phyloP scores from a whole-genome alignment of 2,888 invertebrate species.

The Euspilapteryx auroguttella region DNA sequence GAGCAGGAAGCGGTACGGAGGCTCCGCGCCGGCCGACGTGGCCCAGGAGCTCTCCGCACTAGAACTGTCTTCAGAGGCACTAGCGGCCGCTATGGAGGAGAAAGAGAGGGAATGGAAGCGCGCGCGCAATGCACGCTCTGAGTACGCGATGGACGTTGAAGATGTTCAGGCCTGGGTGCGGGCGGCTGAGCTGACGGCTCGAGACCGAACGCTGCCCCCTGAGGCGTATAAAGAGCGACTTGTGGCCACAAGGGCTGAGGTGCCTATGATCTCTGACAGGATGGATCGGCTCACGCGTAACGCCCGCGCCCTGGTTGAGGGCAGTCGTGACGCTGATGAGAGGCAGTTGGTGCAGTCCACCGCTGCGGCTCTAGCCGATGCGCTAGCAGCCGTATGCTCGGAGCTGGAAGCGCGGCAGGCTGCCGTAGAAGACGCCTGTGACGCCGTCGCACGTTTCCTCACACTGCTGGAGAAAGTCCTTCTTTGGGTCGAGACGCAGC shows the following conservation, averaged over 20 bases:
- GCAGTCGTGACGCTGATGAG: slow-evolving; percentile 77
- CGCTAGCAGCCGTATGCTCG: slow-evolving; percentile 74
- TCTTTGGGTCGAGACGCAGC: slow-evolving; percentile 83
- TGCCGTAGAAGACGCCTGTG: slow-evolving; percentile 83
- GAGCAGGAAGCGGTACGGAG: slow-evolving; percentile 64
- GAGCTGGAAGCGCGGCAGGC: slow-evolving; percentile 84
- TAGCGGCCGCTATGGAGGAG: slow-evolving; percentile 81
- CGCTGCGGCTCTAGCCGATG: slow-evolving; percentile 74
- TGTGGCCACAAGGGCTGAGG: slow-evolving; percentile 75
- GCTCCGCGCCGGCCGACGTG: slow-evolving; percentile 74
- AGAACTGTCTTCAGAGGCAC: slow-evolving; percentile 79
- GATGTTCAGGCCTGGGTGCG: slow-evolving; percentile 83
- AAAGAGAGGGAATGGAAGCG: slow-evolving; percentile 86
- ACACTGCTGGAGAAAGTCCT: slow-evolving; percentile 80
- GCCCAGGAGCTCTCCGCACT: slow-evolving; percentile 79
- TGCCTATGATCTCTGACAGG: slow-evolving; percentile 71
- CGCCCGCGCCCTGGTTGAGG: slow-evolving; percentile 77
- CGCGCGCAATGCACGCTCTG: slow-evolving; percentile 78
- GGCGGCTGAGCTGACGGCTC: slow-evolving; percentile 79
- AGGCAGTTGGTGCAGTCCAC: slow-evolving; percentile 75
- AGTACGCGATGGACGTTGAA: slow-evolving; percentile 79
- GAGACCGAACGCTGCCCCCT: slow-evolving; percentile 79
- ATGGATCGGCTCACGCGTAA: slow-evolving; percentile 77
- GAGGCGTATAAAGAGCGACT: slow-evolving; percentile 75
- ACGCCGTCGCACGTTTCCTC: slow-evolving; percentile 87